These are phyloP conservation scores for Cephalopachus bancanus DNA, from an alignment of 2,797 vertebrate genomes.

Conservation along the genomic window DNA sequence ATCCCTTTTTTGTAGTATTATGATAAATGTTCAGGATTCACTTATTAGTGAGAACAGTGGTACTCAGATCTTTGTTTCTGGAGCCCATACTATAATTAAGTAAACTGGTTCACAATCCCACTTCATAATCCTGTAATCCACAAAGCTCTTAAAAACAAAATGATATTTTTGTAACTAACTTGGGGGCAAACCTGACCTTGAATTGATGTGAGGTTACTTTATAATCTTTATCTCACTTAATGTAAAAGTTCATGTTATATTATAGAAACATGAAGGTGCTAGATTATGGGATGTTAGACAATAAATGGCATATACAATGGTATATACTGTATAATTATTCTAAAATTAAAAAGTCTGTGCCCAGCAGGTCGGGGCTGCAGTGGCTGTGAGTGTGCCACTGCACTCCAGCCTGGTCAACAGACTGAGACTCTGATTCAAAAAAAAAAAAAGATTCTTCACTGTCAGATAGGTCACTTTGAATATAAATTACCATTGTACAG, in stretches of 20 bases:
- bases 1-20: too few species aligned
- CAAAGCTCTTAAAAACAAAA: constrained; percentile 62
- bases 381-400: too few species aligned
- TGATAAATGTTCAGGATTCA: too few species aligned
- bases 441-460: background rate
- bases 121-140: constrained; percentile 53
- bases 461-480: constrained; percentile 26
- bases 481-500: constrained; percentile 56
- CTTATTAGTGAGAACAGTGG: too few species aligned
- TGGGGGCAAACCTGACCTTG: constrained; percentile 55
- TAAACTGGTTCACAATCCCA: background rate
- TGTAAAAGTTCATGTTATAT: constrained; percentile 56
- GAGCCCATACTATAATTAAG: background rate
- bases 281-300: constrained; percentile 34
- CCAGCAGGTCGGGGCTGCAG: too few species aligned
- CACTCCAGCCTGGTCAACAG: too few species aligned
- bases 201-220: constrained; percentile 26
- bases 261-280: constrained; percentile 27
- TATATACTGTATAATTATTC: constrained; percentile 7
- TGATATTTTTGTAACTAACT: background rate
- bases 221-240: constrained; percentile 43
- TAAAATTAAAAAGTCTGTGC: constrained; percentile 2
- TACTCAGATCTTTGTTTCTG: too few species aligned
- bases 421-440: too few species aligned
- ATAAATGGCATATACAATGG: background rate